phyloP scores from a whole-genome alignment of 1,140 invertebrate genomes.

The Calycopis cecrops region DNA sequence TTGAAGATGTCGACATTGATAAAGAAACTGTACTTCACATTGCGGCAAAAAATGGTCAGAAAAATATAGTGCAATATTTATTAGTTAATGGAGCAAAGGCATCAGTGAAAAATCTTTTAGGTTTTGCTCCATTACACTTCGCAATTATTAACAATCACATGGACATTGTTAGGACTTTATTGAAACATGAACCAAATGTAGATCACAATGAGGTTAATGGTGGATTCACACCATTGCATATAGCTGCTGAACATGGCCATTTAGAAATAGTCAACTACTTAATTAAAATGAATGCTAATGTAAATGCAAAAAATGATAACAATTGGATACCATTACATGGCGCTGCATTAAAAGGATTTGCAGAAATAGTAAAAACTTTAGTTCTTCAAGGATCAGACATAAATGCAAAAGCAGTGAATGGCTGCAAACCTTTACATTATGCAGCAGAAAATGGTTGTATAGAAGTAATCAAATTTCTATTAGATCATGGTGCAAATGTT shows the following conservation, averaged over 20 bases:
- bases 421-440: not conserved
- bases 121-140: not conserved
- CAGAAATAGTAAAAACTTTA: not conserved
- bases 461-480: not conserved
- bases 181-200: not conserved
- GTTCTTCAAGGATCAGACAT: not conserved
- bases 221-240: slow-evolving; percentile 2
- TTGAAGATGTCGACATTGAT: not conserved
- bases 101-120: not conserved
- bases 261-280: not conserved
- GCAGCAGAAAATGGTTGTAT: not conserved
- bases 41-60: not conserved
- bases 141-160: slow-evolving; percentile 1
- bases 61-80: slow-evolving; percentile 5
- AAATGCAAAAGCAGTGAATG: not conserved
- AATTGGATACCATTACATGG: slow-evolving; percentile 6
- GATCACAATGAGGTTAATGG: not conserved
- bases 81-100: not conserved
- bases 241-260: slow-evolving; percentile 6
- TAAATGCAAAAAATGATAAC: slow-evolving; percentile 7
- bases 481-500: not conserved
- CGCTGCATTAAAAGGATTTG: not conserved
- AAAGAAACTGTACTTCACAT: slow-evolving; percentile 3
- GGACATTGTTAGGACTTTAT: not conserved
- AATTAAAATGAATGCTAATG: not conserved